Percentiles rank a stretch among this genome's conserved stretches.
Evolutionary conservation across 2,797 vertebrate genomes (phyloP).

Genomic region (Gymnoscopelus braueri): DNA sequence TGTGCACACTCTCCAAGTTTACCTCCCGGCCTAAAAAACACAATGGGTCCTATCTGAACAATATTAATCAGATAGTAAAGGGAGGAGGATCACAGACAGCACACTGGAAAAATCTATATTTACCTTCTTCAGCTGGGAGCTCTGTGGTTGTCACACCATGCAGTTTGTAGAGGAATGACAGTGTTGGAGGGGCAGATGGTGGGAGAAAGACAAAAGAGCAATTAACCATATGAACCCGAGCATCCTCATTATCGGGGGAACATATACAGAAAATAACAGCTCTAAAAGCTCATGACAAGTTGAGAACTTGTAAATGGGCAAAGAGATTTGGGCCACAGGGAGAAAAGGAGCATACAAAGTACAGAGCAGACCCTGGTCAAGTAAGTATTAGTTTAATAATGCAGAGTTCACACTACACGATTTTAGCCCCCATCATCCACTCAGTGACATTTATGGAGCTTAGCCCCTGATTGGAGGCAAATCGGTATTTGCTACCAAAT

Average conservation of each 20-base stretch:
- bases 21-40: constrained; percentile 40
- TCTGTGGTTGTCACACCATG: constrained; percentile 78
- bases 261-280: too few species aligned
- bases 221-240: too few species aligned
- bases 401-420: too few species aligned
- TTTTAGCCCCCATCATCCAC: too few species aligned
- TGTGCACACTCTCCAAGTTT: constrained; percentile 46
- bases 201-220: constrained; percentile 20
- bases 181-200: neutral
- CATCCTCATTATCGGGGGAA: too few species aligned
- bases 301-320: too few species aligned
- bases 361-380: too few species aligned
- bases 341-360: constrained; percentile 48
- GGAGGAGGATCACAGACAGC: constrained; percentile 46
- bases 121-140: constrained; percentile 95
- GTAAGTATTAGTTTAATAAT: too few species aligned
- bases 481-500: too few species aligned
- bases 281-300: too few species aligned
- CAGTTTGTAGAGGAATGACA: constrained; percentile 51
- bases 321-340: neutral
- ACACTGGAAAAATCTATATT: constrained; percentile 80
- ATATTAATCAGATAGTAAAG: constrained; percentile 55
- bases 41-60: constrained; percentile 47
- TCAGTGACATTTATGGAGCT: too few species aligned
- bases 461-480: too few species aligned